These are phyloP conservation scores for Yasuhikotakia modesta DNA, from an alignment of 2,797 vertebrate genomes.

Conservation along the genomic window DNA sequence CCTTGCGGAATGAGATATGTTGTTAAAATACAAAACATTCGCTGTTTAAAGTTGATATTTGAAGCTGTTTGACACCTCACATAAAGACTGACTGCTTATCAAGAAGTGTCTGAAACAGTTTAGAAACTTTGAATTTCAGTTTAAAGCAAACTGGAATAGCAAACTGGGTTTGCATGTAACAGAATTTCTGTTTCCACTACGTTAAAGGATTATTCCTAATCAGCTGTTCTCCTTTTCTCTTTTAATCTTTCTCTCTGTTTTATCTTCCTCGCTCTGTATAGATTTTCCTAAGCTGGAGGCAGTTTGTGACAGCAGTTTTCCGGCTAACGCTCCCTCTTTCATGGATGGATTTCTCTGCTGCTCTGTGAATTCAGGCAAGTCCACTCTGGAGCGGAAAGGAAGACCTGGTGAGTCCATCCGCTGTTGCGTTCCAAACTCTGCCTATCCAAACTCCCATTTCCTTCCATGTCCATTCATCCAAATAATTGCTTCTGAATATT, in stretches of 20 bases:
- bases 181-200: slow-evolving; percentile 32
- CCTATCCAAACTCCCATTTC: neutral
- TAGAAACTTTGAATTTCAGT: slow-evolving; percentile 44
- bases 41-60: slow-evolving; percentile 39
- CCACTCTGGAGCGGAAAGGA: slow-evolving; percentile 80
- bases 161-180: slow-evolving; percentile 39
- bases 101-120: slow-evolving; percentile 41
- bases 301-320: slow-evolving; percentile 73
- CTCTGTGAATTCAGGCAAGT: slow-evolving; percentile 75
- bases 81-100: slow-evolving; percentile 40
- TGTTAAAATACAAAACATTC: slow-evolving; percentile 57
- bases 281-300: slow-evolving; percentile 85
- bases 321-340: slow-evolving; percentile 78
- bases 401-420: slow-evolving; percentile 81
- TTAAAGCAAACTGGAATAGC: slow-evolving; percentile 38
- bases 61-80: slow-evolving; percentile 16
- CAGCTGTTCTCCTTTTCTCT: slow-evolving; percentile 42
- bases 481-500: slow-evolving; percentile 44
- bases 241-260: slow-evolving; percentile 6
- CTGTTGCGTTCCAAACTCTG: neutral
- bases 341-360: slow-evolving; percentile 93
- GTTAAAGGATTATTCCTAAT: slow-evolving; percentile 57
- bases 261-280: slow-evolving; percentile 61
- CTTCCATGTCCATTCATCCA: neutral
- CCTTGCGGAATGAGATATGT: slow-evolving; percentile 55